Evolutionary conservation across 2,797 vertebrate genomes (phyloP).

Genomic region (Cephalopachus bancanus): DNA sequence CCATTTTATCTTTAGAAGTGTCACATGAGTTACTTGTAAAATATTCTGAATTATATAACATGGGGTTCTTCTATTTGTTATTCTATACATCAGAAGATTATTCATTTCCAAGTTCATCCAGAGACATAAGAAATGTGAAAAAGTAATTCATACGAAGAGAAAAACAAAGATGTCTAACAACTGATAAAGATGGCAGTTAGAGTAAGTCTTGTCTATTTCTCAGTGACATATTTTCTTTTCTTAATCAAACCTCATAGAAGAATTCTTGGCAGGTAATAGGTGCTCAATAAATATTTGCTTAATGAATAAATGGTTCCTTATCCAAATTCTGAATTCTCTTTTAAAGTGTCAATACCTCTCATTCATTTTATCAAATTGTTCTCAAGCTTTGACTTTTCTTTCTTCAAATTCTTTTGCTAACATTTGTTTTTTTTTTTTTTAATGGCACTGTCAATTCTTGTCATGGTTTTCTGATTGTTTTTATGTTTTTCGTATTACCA

Average conservation of each 20-base stretch:
- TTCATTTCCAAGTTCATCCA: not conserved
- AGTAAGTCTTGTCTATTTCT: not conserved
- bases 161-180: not conserved
- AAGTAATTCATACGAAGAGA: not conserved
- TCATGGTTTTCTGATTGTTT: not conserved
- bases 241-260: not conserved
- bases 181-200: not conserved
- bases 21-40: not conserved
- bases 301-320: not conserved
- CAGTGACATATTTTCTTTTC: not conserved
- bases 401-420: not conserved
- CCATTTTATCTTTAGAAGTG: not conserved
- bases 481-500: not conserved
- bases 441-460: not conserved
- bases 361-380: not conserved
- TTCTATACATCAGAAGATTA: not conserved
- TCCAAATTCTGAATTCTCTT: not conserved
- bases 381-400: not conserved
- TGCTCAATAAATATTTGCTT: not conserved
- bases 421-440: not conserved
- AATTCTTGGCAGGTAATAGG: not conserved
- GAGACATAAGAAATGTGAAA: conserved; percentile 8
- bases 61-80: not conserved
- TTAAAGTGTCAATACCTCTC: not conserved
- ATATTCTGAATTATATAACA: not conserved